Evolutionary conservation across 2,113 vertebrate genomes (phyloP).

Genomic region (Esox niger): DNA sequence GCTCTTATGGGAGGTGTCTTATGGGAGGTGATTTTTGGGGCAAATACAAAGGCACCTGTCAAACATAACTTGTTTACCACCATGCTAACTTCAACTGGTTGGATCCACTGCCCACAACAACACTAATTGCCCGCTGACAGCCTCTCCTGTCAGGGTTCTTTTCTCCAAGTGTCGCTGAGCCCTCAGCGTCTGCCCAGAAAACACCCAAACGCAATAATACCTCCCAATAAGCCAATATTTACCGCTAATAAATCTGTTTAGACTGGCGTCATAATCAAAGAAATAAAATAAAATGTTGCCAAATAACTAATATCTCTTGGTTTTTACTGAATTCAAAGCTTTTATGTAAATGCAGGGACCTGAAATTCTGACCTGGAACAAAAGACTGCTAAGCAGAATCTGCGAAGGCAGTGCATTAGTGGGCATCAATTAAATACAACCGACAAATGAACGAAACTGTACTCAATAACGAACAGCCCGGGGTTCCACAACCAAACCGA

Average conservation of each 20-base stretch:
- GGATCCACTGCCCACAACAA: constrained; percentile 7
- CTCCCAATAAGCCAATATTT: constrained; percentile 87
- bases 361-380: constrained; percentile 95
- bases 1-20: constrained; percentile 33
- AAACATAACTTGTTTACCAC: constrained; percentile 52
- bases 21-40: constrained; percentile 19
- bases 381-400: constrained; percentile 91
- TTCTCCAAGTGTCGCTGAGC: constrained; percentile 49
- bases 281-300: constrained; percentile 73
- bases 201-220: constrained; percentile 68
- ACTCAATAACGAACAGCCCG: constrained; percentile 80
- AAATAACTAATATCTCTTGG: constrained; percentile 93
- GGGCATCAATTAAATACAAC: constrained; percentile 96
- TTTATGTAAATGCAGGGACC: constrained; percentile 94
- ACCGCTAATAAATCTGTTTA: constrained; percentile 82
- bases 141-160: constrained; percentile 65
- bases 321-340: constrained; percentile 84
- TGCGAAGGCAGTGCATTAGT: constrained; percentile 93
- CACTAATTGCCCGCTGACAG: constrained; percentile 28
- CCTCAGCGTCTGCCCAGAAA: constrained; percentile 50
- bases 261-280: constrained; percentile 82
- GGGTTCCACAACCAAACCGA: constrained; percentile 34
- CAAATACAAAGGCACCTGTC: constrained; percentile 46
- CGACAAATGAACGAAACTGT: constrained; percentile 61
- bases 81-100: not conserved